Evolutionary conservation across 1,140 invertebrate species (phyloP), one percentile per base, ranked within the genome.

Genomic region (Theocolax elegans): DNA sequence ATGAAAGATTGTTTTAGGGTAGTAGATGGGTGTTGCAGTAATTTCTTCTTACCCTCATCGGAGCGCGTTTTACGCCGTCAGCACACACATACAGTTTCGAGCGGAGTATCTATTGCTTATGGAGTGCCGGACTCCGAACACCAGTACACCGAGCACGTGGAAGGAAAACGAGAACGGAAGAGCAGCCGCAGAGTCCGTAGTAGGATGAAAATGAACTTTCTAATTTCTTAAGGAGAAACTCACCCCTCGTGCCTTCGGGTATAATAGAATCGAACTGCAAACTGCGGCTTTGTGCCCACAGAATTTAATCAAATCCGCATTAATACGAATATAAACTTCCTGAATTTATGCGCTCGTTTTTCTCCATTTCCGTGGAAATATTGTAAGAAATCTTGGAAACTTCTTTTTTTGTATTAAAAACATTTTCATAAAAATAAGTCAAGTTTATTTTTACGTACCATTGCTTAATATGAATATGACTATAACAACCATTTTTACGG

Each of bases 201-300:
- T 38, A 19, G 62, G 25, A 31, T 58, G 42, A 38, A 51, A 68
- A 49, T 49, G 44, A 68, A 68, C 31, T 60, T 68, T 48, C 29
- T 68, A 60, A 68, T 60, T 60, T 68, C 56, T 68, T 68, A 40
- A 49, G n/a, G 53, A 59, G 19, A 59, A 67, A n/a, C 65, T 49
- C 27, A 19, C n/a, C 25, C 3, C 51, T 35, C 35, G 7, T 38
- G 27, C 40, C 40, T n/a, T 12, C 3, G 15, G 23, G 25, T 42
- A 40, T 67, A 66, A 58, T 44, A 67, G 40, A 58, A 67, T 67
- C 19, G 10, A 67, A 35, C 40, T 38, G 17, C 17, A 31, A 63
- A 63, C 25, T 19, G n/a, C 21, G 19, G 1, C n/a, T 10, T 8
- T 15, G 21, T 27, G 38, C 21, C 21, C 48, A 42, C 19, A 23